These are phyloP conservation scores for Myodes glareolus DNA, from an alignment of 2,113 vertebrate genomes.

Conservation along the genomic window DNA sequence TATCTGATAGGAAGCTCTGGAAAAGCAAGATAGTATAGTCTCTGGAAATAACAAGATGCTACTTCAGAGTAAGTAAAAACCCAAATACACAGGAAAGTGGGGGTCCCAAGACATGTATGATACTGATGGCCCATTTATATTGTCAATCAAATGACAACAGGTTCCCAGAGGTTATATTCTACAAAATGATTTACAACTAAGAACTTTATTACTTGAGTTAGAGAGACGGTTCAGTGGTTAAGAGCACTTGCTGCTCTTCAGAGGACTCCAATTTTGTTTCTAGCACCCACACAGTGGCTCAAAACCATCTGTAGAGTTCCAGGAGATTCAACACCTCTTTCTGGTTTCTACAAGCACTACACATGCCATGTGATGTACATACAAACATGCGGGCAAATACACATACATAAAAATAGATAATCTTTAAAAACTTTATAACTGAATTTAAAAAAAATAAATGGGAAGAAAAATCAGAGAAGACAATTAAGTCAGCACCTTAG, in stretches of 20 bases:
- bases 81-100: fast-evolving
- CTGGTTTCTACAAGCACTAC: too few relatives aligned
- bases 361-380: neutral
- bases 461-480: neutral
- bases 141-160: too few relatives aligned
- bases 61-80: neutral
- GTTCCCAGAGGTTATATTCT: too few relatives aligned
- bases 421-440: neutral
- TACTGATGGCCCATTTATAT: neutral
- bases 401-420: neutral
- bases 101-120: neutral
- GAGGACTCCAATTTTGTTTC: neutral
- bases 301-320: too few relatives aligned
- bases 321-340: neutral
- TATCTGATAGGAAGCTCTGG: neutral
- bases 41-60: too few relatives aligned
- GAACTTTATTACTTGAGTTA: neutral
- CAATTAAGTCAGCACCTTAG: neutral
- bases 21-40: fast-evolving
- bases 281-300: neutral
- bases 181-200: neutral
- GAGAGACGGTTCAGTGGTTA: neutral
- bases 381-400: neutral
- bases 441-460: neutral
- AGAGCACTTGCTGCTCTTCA: neutral